Evolutionary conservation across 2,797 vertebrate genomes (phyloP), one percentile per base, ranked within the genome.

Genomic region (Lycodopsis pacificus): DNA sequence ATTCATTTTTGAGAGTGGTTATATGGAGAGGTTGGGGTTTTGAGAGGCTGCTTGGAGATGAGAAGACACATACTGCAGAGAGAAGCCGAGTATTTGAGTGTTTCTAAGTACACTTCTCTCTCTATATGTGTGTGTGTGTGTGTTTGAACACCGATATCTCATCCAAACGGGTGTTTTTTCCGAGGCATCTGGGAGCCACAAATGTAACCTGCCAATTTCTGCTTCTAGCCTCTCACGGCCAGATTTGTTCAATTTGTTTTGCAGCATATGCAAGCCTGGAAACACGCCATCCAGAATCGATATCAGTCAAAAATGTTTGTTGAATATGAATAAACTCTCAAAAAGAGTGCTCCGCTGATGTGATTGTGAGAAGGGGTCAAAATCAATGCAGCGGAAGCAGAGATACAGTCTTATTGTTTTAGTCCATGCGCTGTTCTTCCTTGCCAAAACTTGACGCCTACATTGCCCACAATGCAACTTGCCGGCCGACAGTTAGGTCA

Each of bases 1-100:
- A 40, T 59, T 64, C 2, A 27, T 49, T 57, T 76, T 11, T 71
- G 20, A 66, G 65, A 64, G 11, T 22, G 10, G 36, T 57, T 65
- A 74, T 32, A 19, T 7, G 15, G 25, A 17, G 30, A 69, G 10
- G 42, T 63, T 66, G 61, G 48, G 15, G 7, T 65, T 72, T 65
- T 68, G 56, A 72, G 3, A 42, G 25, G 42, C 48, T 63, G 3
- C 44, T 56, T 63, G 54, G 49, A 38, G 30, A 54, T 71, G 53
- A 53, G 34, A 61, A 32, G 25, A 53, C 32, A 49, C 54, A 64
- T 67, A 51, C 36, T n/a, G 15, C 59, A 48, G 51, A 51, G 53
- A 49, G 36, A 27, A 32, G 25, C n/a, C 27, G 4, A 46, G 38
- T 36, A 15, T 54, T 53, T 36, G 1, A 44, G 10, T 17, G 12